A percentile compares a stretch with the other conserved stretches of the same genome.
Conservation (phyloP, 2,113 vertebrate species). For the Nycticorax nycticorax region DNA sequence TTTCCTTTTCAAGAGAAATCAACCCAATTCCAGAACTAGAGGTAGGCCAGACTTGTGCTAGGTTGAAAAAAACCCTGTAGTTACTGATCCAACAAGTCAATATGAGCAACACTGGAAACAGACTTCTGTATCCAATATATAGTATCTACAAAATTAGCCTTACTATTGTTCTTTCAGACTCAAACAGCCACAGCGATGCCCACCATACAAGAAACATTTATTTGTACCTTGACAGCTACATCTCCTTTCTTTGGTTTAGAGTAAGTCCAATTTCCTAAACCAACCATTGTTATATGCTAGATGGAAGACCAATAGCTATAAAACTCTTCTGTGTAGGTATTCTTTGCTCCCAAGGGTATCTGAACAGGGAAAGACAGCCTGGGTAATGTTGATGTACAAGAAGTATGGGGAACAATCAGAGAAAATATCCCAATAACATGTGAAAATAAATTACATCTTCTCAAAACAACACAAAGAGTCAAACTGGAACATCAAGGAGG, state of each 20-base stretch:
- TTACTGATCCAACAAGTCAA: not conserved
- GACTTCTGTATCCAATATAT: not conserved
- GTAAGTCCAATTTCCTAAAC: not conserved
- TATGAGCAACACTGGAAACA: not conserved
- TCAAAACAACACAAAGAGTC: not conserved
- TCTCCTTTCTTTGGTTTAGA: not conserved
- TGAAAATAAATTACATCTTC: not conserved
- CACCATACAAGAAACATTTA: not conserved
- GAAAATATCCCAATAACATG: not conserved
- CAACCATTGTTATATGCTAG: not conserved
- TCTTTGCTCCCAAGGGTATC: not conserved
- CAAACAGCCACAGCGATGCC: not conserved
- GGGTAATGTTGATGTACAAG: fast-evolving
- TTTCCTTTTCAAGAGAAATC: not conserved
- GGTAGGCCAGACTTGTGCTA: not conserved
- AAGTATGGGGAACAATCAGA: fast-evolving
- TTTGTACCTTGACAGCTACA: not conserved
- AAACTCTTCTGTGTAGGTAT: not conserved
- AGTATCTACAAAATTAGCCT: not conserved
- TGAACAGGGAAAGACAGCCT: not conserved
- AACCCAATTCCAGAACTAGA: not conserved
- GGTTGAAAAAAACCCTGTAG: not conserved
- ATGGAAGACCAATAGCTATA: not conserved
- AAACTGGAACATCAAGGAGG: not conserved
- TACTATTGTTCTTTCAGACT: not conserved